Percentiles rank a stretch among this genome's conserved stretches.
These are phyloP conservation scores for Archilochus colubris DNA, from an alignment of 2,113 vertebrate species.

Conservation along the genomic window DNA sequence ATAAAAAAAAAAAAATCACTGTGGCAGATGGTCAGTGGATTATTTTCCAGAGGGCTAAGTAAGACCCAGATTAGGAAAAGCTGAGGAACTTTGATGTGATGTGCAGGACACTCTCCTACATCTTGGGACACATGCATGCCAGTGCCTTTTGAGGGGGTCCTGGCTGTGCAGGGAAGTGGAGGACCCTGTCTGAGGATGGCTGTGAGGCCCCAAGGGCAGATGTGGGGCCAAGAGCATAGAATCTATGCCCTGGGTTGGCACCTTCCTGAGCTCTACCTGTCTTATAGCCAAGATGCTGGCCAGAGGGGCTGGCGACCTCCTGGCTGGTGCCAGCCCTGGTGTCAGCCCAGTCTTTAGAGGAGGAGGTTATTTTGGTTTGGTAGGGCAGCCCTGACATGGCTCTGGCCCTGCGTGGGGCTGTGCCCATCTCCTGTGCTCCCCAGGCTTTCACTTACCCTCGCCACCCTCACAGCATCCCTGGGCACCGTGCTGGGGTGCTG, in stretches of 20 bases:
- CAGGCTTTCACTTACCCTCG: background rate
- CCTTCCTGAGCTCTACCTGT: fast-evolving
- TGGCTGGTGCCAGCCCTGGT: background rate
- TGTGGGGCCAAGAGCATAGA: background rate
- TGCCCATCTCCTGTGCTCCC: background rate
- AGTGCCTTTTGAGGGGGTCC: background rate
- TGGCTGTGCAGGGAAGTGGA: background rate
- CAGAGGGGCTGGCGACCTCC: background rate
- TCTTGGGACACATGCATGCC: background rate
- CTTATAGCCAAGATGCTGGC: background rate
- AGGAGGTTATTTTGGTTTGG: background rate
- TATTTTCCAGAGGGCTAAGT: constrained; percentile 49
- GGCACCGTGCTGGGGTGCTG: background rate
- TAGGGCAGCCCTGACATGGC: background rate
- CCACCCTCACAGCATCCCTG: background rate
- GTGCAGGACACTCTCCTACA: background rate
- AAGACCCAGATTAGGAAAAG: constrained; percentile 40
- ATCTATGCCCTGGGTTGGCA: background rate
- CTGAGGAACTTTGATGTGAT: constrained; percentile 7
- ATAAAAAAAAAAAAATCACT: constrained; percentile 2
- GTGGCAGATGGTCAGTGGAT: constrained; percentile 57
- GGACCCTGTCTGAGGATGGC: fast-evolving
- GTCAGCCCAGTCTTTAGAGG: background rate
- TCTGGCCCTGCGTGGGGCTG: background rate
- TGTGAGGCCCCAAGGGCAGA: background rate